Conservation (phyloP, 1,140 invertebrate genomes). For the Cyrtorhinus lividipennis region DNA sequence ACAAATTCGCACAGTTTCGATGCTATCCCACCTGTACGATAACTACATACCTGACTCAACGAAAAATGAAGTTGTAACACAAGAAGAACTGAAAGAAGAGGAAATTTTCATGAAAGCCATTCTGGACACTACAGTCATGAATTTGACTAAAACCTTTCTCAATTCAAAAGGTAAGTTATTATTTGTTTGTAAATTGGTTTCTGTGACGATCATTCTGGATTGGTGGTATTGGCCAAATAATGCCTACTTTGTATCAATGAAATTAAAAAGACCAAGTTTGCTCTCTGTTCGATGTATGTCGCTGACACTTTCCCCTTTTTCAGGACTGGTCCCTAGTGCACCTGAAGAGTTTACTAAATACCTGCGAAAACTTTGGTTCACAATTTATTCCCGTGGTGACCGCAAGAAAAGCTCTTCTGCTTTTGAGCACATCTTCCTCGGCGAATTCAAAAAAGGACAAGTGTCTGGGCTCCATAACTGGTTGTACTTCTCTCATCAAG, state of each 20-base stretch:
- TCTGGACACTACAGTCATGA: conserved; percentile 56
- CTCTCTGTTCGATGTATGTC: too few relatives aligned
- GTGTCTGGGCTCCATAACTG: conserved; percentile 76
- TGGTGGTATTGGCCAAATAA: too few relatives aligned
- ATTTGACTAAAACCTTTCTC: conserved; percentile 53
- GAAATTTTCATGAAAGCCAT: conserved; percentile 58
- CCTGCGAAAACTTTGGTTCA: conserved; percentile 64
- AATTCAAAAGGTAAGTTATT: conserved; percentile 32
- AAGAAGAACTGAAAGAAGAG: conserved; percentile 56
- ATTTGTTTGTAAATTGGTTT: too few relatives aligned
- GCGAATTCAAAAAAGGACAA: conserved; percentile 53
- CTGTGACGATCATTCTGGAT: too few relatives aligned
- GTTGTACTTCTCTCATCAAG: conserved; percentile 65
- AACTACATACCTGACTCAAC: conserved; percentile 60
- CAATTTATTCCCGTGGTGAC: conserved; percentile 58
- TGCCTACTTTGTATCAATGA: too few relatives aligned
- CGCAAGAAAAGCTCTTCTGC: conserved; percentile 65
- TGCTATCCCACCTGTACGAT: conserved; percentile 49
- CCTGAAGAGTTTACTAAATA: conserved; percentile 46
- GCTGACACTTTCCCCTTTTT: too few relatives aligned
- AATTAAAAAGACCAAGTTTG: too few relatives aligned
- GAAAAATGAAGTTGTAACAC: conserved; percentile 60
- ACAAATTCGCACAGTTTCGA: conserved; percentile 48
- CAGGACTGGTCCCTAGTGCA: conserved; percentile 20
- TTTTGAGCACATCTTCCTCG: conserved; percentile 76